phyloP scores from a whole-genome alignment of 2,888 invertebrate species.

The Apamea sordens region DNA sequence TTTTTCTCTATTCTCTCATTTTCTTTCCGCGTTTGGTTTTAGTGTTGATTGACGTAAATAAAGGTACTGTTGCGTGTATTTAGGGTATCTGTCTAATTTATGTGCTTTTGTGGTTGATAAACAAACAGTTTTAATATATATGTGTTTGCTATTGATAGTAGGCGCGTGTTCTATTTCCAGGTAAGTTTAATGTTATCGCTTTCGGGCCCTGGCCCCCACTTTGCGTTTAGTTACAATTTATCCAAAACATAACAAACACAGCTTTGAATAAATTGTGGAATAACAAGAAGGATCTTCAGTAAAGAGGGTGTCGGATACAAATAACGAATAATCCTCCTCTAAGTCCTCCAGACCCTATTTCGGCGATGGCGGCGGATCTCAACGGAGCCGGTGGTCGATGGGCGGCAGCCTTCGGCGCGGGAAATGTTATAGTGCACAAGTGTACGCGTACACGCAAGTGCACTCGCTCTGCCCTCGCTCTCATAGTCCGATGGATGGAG shows the following conservation, averaged over 20 bases:
- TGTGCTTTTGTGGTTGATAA: background rate
- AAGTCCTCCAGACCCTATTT: no score
- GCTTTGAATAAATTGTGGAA: constrained; percentile 14
- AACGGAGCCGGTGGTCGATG: no score
- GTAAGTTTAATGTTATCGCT: background rate
- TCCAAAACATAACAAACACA: constrained; percentile 16
- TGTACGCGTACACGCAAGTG: no score
- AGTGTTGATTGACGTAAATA: constrained; percentile 22
- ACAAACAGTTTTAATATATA: background rate
- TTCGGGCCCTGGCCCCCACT: background rate
- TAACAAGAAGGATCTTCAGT: constrained; percentile 34
- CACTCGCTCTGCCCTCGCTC: no score
- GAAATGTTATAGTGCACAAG: no score
- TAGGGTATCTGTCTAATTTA: background rate
- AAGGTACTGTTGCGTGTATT: background rate
- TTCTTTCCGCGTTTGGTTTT: background rate
- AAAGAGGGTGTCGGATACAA: constrained; percentile 24
- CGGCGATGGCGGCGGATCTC: no score
- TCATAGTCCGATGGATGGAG: no score
- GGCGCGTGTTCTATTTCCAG: background rate
- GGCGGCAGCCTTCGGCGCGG: no score
- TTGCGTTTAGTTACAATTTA: background rate
- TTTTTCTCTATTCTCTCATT: constrained; percentile 26
- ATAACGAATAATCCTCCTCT: constrained; percentile 40
- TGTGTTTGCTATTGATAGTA: background rate